Evolutionary conservation across 2,888 invertebrate species (phyloP).

Genomic region (Lottia scabra): DNA sequence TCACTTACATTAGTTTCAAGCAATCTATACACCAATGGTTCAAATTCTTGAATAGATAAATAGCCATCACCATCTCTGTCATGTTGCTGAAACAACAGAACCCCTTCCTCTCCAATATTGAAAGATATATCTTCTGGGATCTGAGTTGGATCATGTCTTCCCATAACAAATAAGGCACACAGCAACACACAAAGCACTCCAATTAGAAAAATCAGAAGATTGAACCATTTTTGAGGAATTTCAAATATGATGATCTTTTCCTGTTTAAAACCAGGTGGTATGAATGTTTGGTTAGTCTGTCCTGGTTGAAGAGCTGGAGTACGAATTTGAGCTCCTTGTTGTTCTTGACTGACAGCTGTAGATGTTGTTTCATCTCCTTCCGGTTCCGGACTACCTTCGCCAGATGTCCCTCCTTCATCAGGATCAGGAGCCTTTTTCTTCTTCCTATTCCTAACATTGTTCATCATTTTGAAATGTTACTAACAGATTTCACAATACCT

Average conservation of each 20-base stretch:
- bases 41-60: conserved; percentile 59
- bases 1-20: conserved; percentile 46
- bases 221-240: conserved; percentile 34
- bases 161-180: conserved; percentile 5
- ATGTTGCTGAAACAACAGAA: conserved; percentile 51
- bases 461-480: too few species aligned
- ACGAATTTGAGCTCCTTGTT: too few species aligned
- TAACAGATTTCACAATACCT: too few species aligned
- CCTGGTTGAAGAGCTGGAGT: too few species aligned
- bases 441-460: too few species aligned
- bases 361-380: too few species aligned
- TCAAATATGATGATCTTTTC: conserved; percentile 21
- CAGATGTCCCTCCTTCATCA: too few species aligned
- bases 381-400: too few species aligned
- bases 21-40: conserved; percentile 52
- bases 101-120: conserved; percentile 47
- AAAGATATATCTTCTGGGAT: conserved; percentile 30
- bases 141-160: not conserved
- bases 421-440: too few species aligned
- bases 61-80: conserved; percentile 58
- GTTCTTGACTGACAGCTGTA: too few species aligned
- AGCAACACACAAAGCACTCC: conserved; percentile 21
- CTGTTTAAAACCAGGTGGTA: not conserved
- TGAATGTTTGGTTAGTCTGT: too few species aligned
- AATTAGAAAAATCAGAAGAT: conserved; percentile 17